Conservation (phyloP, 2,888 invertebrate species). For the Noctua janthe region DNA sequence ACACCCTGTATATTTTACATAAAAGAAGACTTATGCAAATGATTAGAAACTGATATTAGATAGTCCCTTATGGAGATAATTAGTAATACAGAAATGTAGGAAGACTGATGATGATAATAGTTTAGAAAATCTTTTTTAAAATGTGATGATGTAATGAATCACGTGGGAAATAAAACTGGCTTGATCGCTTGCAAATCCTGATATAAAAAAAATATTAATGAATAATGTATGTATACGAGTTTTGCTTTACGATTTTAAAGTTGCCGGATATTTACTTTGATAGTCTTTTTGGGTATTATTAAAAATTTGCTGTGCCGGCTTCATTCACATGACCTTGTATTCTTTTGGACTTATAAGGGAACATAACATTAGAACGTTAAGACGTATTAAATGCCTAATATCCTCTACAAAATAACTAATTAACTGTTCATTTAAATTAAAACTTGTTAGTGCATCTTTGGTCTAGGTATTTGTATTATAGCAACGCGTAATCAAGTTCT, state of each 20-base stretch:
- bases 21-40: too few species aligned
- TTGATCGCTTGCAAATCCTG: background rate
- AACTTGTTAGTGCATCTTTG: background rate
- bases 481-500: background rate
- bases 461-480: background rate
- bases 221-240: background rate
- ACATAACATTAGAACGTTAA: background rate
- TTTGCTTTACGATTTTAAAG: background rate
- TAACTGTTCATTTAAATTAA: background rate
- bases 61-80: too few species aligned
- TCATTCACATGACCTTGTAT: background rate
- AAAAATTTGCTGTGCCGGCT: background rate
- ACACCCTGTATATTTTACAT: too few species aligned
- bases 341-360: background rate
- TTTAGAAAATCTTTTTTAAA: too few species aligned
- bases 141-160: background rate
- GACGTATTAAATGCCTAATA: background rate
- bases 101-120: too few species aligned
- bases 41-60: too few species aligned
- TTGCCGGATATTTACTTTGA: background rate
- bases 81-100: too few species aligned
- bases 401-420: background rate
- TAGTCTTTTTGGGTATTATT: background rate
- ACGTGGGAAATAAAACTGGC: background rate
- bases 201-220: background rate